Conservation (phyloP, 2,113 vertebrate species). For the Phrynosoma blainvillii region DNA sequence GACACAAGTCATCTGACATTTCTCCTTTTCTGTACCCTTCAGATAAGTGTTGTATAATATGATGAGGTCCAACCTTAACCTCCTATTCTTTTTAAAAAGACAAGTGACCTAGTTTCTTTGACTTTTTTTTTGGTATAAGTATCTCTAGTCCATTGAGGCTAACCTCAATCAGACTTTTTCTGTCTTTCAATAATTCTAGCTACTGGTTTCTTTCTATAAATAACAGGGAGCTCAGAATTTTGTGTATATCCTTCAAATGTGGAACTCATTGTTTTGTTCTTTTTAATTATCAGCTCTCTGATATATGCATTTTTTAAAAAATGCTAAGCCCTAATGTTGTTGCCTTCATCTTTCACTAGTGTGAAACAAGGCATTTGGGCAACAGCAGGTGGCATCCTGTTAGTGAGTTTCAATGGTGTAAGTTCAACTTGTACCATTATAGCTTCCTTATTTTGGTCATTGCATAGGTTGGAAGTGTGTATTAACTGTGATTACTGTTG, state of each 20-base stretch:
- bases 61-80: constrained; percentile 71
- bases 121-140: constrained; percentile 64
- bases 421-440: too few relatives aligned
- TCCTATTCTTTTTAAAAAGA: constrained; percentile 62
- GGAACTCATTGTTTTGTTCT: constrained; percentile 60
- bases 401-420: too few relatives aligned
- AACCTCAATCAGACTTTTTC: constrained; percentile 60
- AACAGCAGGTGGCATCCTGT: not conserved
- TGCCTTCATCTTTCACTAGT: not conserved
- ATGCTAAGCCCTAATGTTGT: not conserved
- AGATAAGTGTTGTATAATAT: constrained; percentile 63
- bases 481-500: too few relatives aligned
- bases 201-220: constrained; percentile 61
- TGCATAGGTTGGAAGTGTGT: too few relatives aligned
- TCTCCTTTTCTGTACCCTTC: constrained; percentile 64
- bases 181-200: constrained; percentile 46
- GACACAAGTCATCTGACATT: constrained; percentile 64
- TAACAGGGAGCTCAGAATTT: constrained; percentile 65
- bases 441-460: too few relatives aligned
- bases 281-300: constrained; percentile 60
- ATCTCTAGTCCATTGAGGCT: constrained; percentile 68
- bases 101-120: constrained; percentile 71
- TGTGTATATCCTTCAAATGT: constrained; percentile 66
- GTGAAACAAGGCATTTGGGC: constrained; percentile 63
- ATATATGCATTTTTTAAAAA: constrained; percentile 29